phyloP scores from a whole-genome alignment of 2,113 vertebrate species.

The Geococcyx californianus region DNA sequence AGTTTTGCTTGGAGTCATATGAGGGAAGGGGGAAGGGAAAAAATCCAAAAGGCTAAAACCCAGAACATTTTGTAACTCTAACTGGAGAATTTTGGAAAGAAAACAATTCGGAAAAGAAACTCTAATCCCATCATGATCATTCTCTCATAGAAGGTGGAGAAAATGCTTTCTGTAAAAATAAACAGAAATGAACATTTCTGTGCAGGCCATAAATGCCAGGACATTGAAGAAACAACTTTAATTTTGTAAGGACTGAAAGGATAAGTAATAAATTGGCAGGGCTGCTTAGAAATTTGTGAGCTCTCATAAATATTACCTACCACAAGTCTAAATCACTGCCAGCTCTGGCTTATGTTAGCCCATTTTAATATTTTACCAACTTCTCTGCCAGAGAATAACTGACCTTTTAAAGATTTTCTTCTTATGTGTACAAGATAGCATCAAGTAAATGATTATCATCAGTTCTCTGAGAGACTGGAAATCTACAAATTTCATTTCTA shows the following conservation, averaged over 20 bases:
- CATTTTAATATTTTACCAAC: slow-evolving; percentile 30
- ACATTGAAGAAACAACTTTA: slow-evolving; percentile 71
- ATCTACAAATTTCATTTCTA: background rate
- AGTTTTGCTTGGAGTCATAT: slow-evolving; percentile 13
- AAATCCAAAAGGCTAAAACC: background rate
- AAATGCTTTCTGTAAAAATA: slow-evolving; percentile 74
- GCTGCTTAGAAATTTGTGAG: slow-evolving; percentile 64
- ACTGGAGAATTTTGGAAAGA: background rate
- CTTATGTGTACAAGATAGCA: background rate
- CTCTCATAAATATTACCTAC: slow-evolving; percentile 73
- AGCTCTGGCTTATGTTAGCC: slow-evolving; percentile 15
- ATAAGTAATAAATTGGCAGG: slow-evolving; percentile 70
- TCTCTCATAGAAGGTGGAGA: slow-evolving; percentile 44
- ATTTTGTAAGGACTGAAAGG: slow-evolving; percentile 69
- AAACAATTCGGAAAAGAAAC: background rate
- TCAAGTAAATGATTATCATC: background rate
- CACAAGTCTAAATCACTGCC: slow-evolving; percentile 54
- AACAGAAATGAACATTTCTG: slow-evolving; percentile 64
- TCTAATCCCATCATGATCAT: slow-evolving; percentile 33
- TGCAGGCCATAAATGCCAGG: slow-evolving; percentile 64
- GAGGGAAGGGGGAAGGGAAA: background rate
- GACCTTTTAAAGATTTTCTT: slow-evolving; percentile 6
- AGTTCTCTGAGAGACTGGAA: background rate
- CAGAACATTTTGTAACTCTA: slow-evolving; percentile 31
- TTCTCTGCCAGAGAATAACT: background rate